Base-by-base conservation (phyloP, 2,797 vertebrate species). In the Chanos chanos region DNA sequence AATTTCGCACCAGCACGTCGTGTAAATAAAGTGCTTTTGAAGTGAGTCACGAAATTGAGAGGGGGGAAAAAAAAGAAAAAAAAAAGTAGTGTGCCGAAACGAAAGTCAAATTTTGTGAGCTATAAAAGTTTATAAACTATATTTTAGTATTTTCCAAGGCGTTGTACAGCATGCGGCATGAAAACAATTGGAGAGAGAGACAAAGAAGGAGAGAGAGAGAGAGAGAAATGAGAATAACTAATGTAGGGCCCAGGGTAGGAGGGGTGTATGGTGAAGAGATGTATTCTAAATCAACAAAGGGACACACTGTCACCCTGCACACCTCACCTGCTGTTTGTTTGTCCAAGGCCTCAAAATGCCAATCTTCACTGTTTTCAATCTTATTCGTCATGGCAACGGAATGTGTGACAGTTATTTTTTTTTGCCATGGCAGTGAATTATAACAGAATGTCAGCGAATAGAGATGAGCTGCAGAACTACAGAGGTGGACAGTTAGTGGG, bases 361-460 rank as follows among this genome's bases (percentile, higher is more conserved):
- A 27, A 56, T 25, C 55, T 34, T 27, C 12, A 39, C 36, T 50
- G 12, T 59, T 51, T 61, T 24, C 56, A 8, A 50, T 25, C 22
- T 13, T 31, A 61, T 71, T 61, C 24, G 34, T 44, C 47, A 56
- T 55, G 52, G 33, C 51, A 61, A 47, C 55, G 60, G 58, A 43
- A 60, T 62, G 41, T 6, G 9, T 10, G 22, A 7, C 13, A 15
- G 5, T n/a, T n/a, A n/a, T 5, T 36, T 5, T 36, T 18, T 5
- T 7, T 7, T 18, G 37, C 7, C 37, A 40, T 19, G 16, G 37
- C 18, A 18, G 40, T 40, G 15, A 16, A 3, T 3, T 5, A 24
- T 24, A 25, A 5, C 24, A 25, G 18, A 30, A 31, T 19, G 9
- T 33, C 30, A 59, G 21, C 9, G 56, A 34, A 30, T 21, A 61